Evolutionary conservation across 2,113 vertebrate species (phyloP).

Genomic region (Galemys pyrenaicus): DNA sequence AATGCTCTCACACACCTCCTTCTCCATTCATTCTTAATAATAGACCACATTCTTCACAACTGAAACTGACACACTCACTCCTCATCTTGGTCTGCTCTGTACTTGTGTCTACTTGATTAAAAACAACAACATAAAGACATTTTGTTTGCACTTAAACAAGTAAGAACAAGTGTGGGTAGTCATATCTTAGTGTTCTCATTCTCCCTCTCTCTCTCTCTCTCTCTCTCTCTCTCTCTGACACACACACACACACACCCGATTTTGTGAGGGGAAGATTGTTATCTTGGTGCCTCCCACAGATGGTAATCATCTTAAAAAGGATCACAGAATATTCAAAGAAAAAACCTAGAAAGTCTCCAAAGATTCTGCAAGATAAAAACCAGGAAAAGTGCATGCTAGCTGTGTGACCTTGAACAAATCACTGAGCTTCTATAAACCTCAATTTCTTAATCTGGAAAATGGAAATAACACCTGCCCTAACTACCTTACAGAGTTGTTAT

Average conservation of each 20-base stretch:
- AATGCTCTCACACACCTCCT: neutral
- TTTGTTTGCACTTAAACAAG: neutral
- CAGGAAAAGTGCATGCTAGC: neutral
- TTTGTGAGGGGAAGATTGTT: neutral
- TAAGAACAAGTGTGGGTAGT: neutral
- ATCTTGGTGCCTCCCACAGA: neutral
- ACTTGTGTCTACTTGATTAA: neutral
- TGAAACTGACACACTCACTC: neutral
- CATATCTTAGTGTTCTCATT: neutral
- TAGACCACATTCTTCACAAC: neutral
- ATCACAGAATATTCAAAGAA: slow-evolving; percentile 41
- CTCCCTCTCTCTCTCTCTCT: too few relatives aligned
- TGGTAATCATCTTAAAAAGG: slow-evolving; percentile 8
- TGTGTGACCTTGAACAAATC: slow-evolving; percentile 3
- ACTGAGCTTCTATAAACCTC: neutral
- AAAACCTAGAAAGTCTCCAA: slow-evolving; percentile 20
- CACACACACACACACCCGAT: neutral
- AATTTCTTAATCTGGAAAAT: slow-evolving; percentile 22
- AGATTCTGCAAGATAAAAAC: slow-evolving; percentile 15
- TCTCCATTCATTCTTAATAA: slow-evolving; percentile 1
- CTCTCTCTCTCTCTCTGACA: neutral
- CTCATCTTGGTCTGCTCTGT: neutral
- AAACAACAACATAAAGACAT: neutral
- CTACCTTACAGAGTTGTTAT: neutral
- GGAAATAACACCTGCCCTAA: neutral